Percentiles rank a stretch among this genome's conserved stretches.
Evolutionary conservation across 1,140 invertebrate genomes (phyloP).

Genomic region (Papilio polytes): DNA sequence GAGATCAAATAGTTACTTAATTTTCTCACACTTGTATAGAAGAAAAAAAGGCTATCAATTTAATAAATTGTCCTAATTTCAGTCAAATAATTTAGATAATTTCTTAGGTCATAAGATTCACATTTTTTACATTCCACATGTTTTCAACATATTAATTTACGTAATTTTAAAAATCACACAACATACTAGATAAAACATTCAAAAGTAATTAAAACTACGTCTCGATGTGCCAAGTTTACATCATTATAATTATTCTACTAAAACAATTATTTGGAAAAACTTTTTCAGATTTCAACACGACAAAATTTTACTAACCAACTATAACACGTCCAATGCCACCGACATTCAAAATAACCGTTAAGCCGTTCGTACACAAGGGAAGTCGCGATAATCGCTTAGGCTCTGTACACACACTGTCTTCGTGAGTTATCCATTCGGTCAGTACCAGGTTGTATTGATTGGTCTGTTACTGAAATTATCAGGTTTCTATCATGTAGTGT

Average conservation of each 20-base stretch:
- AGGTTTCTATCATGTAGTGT: too few relatives aligned
- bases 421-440: too few relatives aligned
- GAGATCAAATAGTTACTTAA: too few relatives aligned
- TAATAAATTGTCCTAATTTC: neutral
- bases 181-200: neutral
- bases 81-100: neutral
- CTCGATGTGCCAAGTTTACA: neutral
- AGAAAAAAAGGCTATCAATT: neutral
- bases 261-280: neutral
- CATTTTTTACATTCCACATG: neutral
- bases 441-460: too few relatives aligned
- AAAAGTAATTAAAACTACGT: neutral
- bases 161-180: neutral
- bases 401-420: too few relatives aligned
- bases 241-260: neutral
- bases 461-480: too few relatives aligned
- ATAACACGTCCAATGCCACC: neutral
- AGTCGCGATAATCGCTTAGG: too few relatives aligned
- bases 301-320: neutral
- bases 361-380: too few relatives aligned
- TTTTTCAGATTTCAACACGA: neutral
- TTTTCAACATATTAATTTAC: neutral
- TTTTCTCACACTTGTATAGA: neutral
- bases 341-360: neutral
- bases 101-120: neutral